phyloP scores from a whole-genome alignment of 35 echinoderm and acorn worm genomes.

The Antedon bifida region DNA sequence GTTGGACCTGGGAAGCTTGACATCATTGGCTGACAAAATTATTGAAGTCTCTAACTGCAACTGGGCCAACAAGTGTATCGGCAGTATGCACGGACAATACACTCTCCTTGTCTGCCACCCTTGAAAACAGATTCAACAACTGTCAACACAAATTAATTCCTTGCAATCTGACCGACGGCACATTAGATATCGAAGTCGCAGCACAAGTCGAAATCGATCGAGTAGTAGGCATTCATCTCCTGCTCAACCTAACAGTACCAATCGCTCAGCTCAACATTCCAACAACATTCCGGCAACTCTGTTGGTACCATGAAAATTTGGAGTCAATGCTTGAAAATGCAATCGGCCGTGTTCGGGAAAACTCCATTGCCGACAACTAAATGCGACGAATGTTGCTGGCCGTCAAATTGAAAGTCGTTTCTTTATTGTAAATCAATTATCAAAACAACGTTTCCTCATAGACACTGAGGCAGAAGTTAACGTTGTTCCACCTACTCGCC shows the following conservation, averaged over 20 bases:
- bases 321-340: neutral
- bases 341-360: neutral
- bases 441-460: neutral
- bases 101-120: neutral
- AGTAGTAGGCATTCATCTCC: neutral
- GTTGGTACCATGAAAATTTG: neutral
- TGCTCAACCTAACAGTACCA: neutral
- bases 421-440: neutral
- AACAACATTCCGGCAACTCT: neutral
- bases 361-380: neutral
- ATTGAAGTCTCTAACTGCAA: neutral
- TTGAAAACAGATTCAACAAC: neutral
- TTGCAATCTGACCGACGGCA: neutral
- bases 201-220: neutral
- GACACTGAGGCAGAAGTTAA: neutral
- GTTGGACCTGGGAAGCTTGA: neutral
- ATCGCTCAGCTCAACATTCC: neutral
- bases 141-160: neutral
- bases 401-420: neutral
- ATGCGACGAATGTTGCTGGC: neutral
- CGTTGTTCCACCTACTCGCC: neutral
- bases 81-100: neutral
- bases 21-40: slow-evolving; percentile 4
- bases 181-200: neutral
- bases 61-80: neutral